A percentile compares a stretch with the other conserved stretches of the same genome.
phyloP scores from a whole-genome alignment of 2,888 invertebrate species.

The Apotomis capreana region DNA sequence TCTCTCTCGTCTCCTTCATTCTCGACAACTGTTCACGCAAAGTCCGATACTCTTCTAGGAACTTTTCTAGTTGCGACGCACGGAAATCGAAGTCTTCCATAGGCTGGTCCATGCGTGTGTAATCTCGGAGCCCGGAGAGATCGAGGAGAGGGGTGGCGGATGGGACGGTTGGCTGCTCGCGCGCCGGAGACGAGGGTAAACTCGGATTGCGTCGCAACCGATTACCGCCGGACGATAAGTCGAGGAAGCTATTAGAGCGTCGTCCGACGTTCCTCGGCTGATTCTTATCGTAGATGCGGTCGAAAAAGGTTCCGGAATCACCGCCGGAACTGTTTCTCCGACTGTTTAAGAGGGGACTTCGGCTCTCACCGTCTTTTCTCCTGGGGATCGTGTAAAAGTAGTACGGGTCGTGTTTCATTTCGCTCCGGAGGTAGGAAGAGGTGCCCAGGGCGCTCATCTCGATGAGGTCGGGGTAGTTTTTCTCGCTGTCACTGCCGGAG shows the following conservation, averaged over 20 bases:
- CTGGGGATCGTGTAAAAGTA: slow-evolving; percentile 88
- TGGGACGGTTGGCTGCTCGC: slow-evolving; percentile 72
- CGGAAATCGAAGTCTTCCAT: slow-evolving; percentile 88
- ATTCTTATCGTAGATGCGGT: slow-evolving; percentile 67
- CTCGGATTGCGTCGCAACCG: slow-evolving; percentile 81
- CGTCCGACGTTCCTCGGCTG: slow-evolving; percentile 71
- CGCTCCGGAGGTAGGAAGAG: slow-evolving; percentile 70
- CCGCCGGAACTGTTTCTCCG: slow-evolving; percentile 89
- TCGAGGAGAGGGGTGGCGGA: slow-evolving; percentile 86
- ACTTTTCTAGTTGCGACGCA: slow-evolving; percentile 90
- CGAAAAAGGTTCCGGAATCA: slow-evolving; percentile 81
- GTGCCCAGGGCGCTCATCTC: slow-evolving; percentile 79
- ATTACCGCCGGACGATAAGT: slow-evolving; percentile 82
- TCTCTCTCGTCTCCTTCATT: slow-evolving; percentile 91
- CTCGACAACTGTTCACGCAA: slow-evolving; percentile 90
- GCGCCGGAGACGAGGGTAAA: slow-evolving; percentile 86
- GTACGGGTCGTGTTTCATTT: slow-evolving; percentile 74
- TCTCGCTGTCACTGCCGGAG: slow-evolving; percentile 79
- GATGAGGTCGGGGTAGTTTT: slow-evolving; percentile 83
- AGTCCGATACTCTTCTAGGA: slow-evolving; percentile 90
- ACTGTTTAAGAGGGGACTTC: slow-evolving; percentile 88
- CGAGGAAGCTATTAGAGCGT: slow-evolving; percentile 88
- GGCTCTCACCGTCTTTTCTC: slow-evolving; percentile 86
- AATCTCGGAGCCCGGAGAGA: slow-evolving; percentile 81
- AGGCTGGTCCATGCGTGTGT: slow-evolving; percentile 73